Evolutionary conservation across 2,888 invertebrate species (phyloP).

Genomic region (Hetaerina titia): DNA sequence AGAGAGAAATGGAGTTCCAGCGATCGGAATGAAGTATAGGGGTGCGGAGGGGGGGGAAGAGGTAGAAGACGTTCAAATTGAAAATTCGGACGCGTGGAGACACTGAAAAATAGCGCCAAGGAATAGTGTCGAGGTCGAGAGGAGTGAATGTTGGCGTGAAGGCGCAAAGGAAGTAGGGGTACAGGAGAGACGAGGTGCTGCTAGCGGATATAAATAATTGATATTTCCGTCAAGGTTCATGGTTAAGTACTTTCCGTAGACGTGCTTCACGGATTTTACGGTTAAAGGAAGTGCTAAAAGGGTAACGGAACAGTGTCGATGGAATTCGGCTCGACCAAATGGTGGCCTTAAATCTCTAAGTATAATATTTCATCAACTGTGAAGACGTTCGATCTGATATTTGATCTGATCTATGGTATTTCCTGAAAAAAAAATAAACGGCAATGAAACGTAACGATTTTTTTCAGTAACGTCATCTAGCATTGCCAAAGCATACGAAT

Average conservation of each 20-base stretch:
- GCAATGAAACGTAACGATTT: no score
- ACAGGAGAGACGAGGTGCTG: neutral
- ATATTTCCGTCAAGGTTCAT: neutral
- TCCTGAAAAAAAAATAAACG: no score
- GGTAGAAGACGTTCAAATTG: neutral
- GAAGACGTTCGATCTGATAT: neutral
- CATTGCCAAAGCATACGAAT: no score
- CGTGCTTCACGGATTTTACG: neutral
- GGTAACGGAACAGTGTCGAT: neutral
- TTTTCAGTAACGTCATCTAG: no score
- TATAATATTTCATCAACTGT: neutral
- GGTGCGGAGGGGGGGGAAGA: neutral
- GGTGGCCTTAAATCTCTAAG: neutral
- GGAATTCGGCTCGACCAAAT: neutral
- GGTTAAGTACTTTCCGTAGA: neutral
- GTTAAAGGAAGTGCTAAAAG: neutral
- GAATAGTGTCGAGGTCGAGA: neutral
- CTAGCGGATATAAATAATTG: slow-evolving; percentile 8
- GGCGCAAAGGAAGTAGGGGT: neutral
- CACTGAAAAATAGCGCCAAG: neutral
- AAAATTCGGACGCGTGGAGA: neutral
- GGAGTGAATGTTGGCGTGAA: neutral
- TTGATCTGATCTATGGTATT: neutral
- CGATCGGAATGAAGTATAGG: neutral
- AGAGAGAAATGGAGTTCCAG: neutral